Base-by-base conservation (phyloP, 2,888 invertebrate genomes). In the Perdita meconis region DNA sequence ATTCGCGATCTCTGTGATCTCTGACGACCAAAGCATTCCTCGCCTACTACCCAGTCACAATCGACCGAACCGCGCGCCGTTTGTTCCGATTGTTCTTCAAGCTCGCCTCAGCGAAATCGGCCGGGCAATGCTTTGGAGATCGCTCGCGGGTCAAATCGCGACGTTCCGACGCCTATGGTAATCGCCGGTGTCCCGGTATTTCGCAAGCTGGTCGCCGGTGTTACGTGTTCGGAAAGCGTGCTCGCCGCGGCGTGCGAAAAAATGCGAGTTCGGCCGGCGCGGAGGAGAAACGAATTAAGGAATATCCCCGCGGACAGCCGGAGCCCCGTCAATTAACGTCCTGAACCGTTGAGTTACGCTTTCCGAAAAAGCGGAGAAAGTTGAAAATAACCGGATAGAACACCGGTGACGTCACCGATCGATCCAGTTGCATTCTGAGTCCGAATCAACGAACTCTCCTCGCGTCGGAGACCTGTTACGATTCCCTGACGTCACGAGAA, bases 301-400 rank as follows among this genome's bases (percentile, higher is more conserved):
- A 30, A 53, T 44, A 34, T 63, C 63, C n/a, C 16, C 40, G 36
- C 34, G 36, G 22, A 16, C 16, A 8, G 44, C n/a, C n/a, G n/a
- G 65, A 57, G 30, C 57, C 12, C 51, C 34, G 36, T 59, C 67
- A 53, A 71, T 71, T 67, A 67, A 71, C 66, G 66, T 71, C 42
- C 8, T 0, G 26, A 4, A 3, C 38, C 1, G 42, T 53, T 53
- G 26, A 64, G 63, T 65, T 40, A 47, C 55, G 22, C 47, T 10
- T 40, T 42, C 59, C 60, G 34, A 72, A 75, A 75, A 75, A 40
- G 66, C 24, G 73, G 65, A 60, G 75, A 75, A 72, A 75, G 73
- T 75, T 26, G 59, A 59, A 66, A 72, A 72, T 72, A 8, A 13
- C 24, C 40, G n/a, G 12, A n/a, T n/a, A n/a, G n/a, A n/a, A n/a